Percentiles rank a stretch among this genome's conserved stretches.
phyloP scores from a whole-genome alignment of 2,888 invertebrate species.

The Leptopterna dolabrata region DNA sequence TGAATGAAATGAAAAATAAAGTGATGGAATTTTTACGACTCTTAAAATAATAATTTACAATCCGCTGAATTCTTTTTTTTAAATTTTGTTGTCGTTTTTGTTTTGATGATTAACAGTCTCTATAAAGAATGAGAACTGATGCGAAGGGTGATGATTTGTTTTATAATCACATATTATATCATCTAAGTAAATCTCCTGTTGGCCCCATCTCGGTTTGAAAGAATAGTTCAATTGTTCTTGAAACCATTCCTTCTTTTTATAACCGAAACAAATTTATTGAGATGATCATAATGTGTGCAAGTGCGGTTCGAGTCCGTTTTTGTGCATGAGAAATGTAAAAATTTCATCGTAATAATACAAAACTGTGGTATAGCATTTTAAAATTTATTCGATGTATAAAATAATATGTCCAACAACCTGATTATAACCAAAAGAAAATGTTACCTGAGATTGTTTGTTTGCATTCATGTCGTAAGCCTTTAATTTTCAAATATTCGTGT shows the following conservation, averaged over 20 bases:
- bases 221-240: background rate
- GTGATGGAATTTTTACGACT: conserved; percentile 7
- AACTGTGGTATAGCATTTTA: background rate
- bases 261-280: conserved; percentile 1
- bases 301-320: background rate
- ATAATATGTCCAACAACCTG: conserved; percentile 7
- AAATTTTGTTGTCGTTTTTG: too few relatives aligned
- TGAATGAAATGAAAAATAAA: background rate
- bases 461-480: conserved; percentile 11
- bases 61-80: too few relatives aligned
- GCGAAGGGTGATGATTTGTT: background rate
- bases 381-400: background rate
- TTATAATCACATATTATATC: background rate
- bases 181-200: conserved; percentile 55
- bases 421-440: background rate
- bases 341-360: conserved; percentile 1
- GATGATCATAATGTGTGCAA: conserved; percentile 12
- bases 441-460: conserved; percentile 9
- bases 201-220: conserved; percentile 57
- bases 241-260: conserved; percentile 42
- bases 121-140: background rate
- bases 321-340: conserved; percentile 17
- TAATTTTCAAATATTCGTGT: conserved; percentile 11
- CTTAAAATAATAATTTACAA: too few relatives aligned
- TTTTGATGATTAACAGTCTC: background rate